These are phyloP conservation scores for Psilopsiagon aymara DNA, from an alignment of 2,113 vertebrate genomes.

Conservation along the genomic window DNA sequence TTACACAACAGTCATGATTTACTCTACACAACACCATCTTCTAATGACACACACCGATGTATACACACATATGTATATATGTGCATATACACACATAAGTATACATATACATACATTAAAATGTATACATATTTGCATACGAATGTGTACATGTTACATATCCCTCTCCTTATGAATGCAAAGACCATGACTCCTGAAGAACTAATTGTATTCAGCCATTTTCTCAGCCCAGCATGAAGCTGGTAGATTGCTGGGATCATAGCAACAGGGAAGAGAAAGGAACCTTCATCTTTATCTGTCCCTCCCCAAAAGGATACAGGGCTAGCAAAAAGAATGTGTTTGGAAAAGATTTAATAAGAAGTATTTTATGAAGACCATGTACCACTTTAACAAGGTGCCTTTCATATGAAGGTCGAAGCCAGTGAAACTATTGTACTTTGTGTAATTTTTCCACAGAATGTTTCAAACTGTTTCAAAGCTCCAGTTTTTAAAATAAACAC, in stretches of 20 bases:
- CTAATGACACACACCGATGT: constrained; percentile 13
- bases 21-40: not conserved
- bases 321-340: constrained; percentile 53
- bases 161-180: constrained; percentile 4
- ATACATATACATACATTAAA: not conserved
- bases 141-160: not conserved
- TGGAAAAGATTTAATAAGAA: constrained; percentile 58
- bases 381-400: constrained; percentile 63
- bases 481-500: constrained; percentile 34
- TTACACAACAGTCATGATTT: not conserved
- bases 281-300: constrained; percentile 69
- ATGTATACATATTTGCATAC: not conserved
- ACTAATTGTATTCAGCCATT: constrained; percentile 87
- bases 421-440: constrained; percentile 33
- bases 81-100: not conserved
- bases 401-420: constrained; percentile 64
- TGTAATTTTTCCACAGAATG: not conserved
- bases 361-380: constrained; percentile 70
- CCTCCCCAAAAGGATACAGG: constrained; percentile 61
- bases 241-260: constrained; percentile 70
- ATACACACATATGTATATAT: not conserved
- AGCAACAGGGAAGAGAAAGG: constrained; percentile 64
- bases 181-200: constrained; percentile 75
- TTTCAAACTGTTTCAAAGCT: constrained; percentile 4
- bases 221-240: constrained; percentile 77